phyloP scores from a whole-genome alignment of 2,888 invertebrate genomes.

The Chymomyza procnemis region DNA sequence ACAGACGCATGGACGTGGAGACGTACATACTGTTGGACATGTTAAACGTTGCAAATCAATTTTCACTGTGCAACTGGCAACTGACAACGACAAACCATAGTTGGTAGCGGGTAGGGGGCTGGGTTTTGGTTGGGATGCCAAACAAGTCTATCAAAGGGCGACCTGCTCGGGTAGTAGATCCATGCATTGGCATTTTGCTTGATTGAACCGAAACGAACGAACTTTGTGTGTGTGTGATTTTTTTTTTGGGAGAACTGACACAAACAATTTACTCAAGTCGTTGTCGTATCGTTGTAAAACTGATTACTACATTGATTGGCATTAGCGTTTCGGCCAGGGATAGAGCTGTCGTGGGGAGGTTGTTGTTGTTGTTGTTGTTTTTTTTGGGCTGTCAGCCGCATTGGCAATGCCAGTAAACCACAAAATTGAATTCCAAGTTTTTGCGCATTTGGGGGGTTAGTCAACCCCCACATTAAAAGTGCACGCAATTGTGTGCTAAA shows the following conservation, averaged over 20 bases:
- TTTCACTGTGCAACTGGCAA: conserved; percentile 43
- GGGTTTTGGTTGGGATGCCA: too few relatives aligned
- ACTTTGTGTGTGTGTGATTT: background rate
- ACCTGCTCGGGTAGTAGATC: background rate
- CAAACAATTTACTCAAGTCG: conserved; percentile 62
- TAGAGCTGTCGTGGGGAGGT: background rate
- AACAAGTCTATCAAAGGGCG: background rate
- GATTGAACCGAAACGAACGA: conserved; percentile 10
- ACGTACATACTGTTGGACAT: conserved; percentile 6
- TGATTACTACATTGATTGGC: conserved; percentile 68
- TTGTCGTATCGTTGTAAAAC: conserved; percentile 41
- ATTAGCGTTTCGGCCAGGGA: conserved; percentile 49
- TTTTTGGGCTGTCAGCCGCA: background rate
- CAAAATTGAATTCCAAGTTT: conserved; percentile 3
- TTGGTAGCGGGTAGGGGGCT: conserved; percentile 34
- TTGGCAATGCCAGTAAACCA: background rate
- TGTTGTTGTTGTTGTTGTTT: conserved; percentile 9
- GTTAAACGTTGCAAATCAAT: conserved; percentile 73
- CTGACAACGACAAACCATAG: conserved; percentile 53
- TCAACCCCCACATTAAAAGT: background rate
- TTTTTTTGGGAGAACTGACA: conserved; percentile 61
- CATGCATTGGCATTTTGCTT: conserved; percentile 48
- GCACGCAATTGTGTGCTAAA: background rate
- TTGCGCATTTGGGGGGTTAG: background rate
- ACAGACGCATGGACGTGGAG: conserved; percentile 11